These are phyloP conservation scores for Erebia epiphron DNA, from an alignment of 2,888 invertebrate genomes.

Conservation along the genomic window DNA sequence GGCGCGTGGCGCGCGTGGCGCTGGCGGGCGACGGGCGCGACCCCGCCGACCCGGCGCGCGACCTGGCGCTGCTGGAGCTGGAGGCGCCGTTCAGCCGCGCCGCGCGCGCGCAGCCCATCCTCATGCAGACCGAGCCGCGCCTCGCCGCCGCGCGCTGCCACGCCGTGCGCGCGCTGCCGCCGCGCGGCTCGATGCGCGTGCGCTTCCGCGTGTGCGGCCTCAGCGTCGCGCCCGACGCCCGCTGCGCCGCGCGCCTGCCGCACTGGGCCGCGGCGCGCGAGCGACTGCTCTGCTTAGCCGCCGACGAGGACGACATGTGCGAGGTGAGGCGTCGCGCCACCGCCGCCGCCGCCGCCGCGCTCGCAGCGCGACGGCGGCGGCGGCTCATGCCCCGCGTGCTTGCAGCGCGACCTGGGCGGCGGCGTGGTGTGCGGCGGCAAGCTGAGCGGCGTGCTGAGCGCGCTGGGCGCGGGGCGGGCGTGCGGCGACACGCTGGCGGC, in stretches of 20 bases:
- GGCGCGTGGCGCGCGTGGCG: constrained; percentile 45
- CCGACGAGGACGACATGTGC: constrained; percentile 56
- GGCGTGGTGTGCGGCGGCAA: constrained; percentile 68
- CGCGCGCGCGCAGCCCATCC: constrained; percentile 55
- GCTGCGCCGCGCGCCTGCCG: constrained; percentile 48
- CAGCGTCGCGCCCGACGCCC: constrained; percentile 35
- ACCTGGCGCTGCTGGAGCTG: constrained; percentile 63
- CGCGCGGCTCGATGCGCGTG: constrained; percentile 43
- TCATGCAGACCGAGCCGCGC: constrained; percentile 54
- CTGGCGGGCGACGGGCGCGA: constrained; percentile 42
- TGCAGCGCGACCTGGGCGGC: constrained; percentile 62
- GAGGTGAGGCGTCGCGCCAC: constrained; percentile 45
- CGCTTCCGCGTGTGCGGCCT: constrained; percentile 21
- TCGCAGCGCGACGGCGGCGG: not conserved
- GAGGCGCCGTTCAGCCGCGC: constrained; percentile 55
- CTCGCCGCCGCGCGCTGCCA: constrained; percentile 53
- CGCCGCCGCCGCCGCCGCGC: not conserved
- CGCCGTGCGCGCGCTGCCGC: constrained; percentile 50
- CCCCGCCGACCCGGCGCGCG: constrained; percentile 44
- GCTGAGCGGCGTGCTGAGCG: constrained; percentile 66
- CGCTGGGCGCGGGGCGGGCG: constrained; percentile 30
- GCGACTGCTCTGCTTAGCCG: constrained; percentile 56
- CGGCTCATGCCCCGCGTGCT: not conserved
- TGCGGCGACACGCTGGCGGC: constrained; percentile 60
- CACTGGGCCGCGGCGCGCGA: constrained; percentile 52